phyloP scores from a whole-genome alignment of 92 coral and sea anemone genomes.

The Galaxea fascicularis region DNA sequence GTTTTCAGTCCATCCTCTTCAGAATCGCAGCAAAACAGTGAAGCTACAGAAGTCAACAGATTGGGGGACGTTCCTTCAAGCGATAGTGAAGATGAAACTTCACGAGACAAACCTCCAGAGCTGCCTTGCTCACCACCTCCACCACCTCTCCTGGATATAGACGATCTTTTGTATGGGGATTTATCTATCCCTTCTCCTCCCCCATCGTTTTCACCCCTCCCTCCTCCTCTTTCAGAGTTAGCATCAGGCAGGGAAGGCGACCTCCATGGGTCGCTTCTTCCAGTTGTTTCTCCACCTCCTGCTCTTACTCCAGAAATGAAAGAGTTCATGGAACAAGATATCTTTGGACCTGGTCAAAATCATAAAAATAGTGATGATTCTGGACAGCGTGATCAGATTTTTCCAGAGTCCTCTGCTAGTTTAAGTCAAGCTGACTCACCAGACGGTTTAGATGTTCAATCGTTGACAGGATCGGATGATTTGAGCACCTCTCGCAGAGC shows the following conservation, averaged over 20 bases:
- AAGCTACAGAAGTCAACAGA: not conserved
- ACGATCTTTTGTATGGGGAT: slow-evolving; percentile 6
- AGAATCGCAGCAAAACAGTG: not conserved
- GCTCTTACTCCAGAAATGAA: slow-evolving; percentile 52
- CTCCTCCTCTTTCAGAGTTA: slow-evolving; percentile 27
- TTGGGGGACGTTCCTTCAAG: not conserved
- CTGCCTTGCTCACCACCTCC: slow-evolving; percentile 47
- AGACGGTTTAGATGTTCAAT: not conserved
- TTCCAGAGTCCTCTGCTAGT: not conserved
- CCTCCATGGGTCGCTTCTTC: slow-evolving; percentile 3
- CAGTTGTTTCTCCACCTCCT: slow-evolving; percentile 63
- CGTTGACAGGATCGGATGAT: slow-evolving; percentile 5
- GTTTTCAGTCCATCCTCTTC: not conserved
- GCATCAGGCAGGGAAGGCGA: slow-evolving; percentile 9
- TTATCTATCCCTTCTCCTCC: slow-evolving; percentile 27
- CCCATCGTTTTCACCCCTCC: slow-evolving; percentile 46
- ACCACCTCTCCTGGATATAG: slow-evolving; percentile 44
- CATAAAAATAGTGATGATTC: not conserved
- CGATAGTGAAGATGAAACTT: not conserved
- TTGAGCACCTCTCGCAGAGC: not conserved
- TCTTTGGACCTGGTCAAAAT: not conserved
- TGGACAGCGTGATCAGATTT: not conserved
- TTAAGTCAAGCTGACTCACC: not conserved
- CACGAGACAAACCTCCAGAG: slow-evolving; percentile 11
- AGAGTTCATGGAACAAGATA: slow-evolving; percentile 17